A percentile compares a stretch with the other conserved stretches of the same genome.
Conservation (phyloP, 1,140 invertebrate genomes). For the Solenopsis invicta region DNA sequence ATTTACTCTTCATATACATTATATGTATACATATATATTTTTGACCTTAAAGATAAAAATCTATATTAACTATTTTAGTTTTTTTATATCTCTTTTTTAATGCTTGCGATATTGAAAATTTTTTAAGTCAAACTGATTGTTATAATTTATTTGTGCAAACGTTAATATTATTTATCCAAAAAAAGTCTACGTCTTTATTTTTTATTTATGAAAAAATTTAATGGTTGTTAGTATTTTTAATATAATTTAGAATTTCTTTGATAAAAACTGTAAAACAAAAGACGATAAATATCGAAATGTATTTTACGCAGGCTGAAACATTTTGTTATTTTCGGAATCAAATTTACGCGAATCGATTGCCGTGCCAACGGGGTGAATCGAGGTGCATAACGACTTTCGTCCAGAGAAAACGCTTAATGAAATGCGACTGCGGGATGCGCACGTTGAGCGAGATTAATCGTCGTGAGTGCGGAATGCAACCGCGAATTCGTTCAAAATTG, state of each 20-base stretch:
- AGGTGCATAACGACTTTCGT: slow-evolving; percentile 56
- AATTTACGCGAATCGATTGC: slow-evolving; percentile 53
- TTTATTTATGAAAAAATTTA: not conserved
- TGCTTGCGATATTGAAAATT: not conserved
- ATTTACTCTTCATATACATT: not conserved
- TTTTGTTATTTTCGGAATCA: slow-evolving; percentile 17
- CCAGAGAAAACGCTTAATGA: slow-evolving; percentile 55
- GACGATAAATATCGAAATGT: slow-evolving; percentile 19
- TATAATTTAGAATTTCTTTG: not conserved
- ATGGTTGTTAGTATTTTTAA: not conserved
- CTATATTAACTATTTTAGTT: not conserved
- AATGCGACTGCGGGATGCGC: slow-evolving; percentile 54
- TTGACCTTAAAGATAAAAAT: not conserved
- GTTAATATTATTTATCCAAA: not conserved
- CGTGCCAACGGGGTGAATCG: slow-evolving; percentile 8
- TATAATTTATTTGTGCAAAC: not conserved
- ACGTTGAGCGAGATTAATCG: slow-evolving; percentile 57
- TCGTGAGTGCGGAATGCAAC: slow-evolving; percentile 34
- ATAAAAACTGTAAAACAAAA: not conserved
- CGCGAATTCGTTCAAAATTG: slow-evolving; percentile 52
- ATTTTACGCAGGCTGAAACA: not conserved
- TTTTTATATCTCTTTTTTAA: not conserved
- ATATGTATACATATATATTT: not conserved
- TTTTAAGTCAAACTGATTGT: not conserved
- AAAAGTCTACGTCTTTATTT: not conserved